phyloP scores from a whole-genome alignment of 2,113 vertebrate genomes.

The Microcebus griseorufus region DNA sequence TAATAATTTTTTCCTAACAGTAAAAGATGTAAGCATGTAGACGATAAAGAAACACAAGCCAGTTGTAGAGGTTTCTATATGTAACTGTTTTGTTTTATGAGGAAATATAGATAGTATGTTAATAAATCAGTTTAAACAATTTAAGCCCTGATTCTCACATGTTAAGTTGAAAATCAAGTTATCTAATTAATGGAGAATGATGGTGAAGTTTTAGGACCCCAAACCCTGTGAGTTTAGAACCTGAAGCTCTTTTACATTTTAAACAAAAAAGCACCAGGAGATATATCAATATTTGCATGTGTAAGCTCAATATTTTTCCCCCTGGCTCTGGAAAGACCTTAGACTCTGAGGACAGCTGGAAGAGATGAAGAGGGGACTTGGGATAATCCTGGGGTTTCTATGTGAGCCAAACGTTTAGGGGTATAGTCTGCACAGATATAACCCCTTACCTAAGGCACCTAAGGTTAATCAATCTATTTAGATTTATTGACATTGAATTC shows the following conservation, averaged over 20 bases:
- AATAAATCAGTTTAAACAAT: slow-evolving; percentile 22
- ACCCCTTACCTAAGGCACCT: neutral
- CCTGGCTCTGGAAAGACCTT: neutral
- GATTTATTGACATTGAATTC: neutral
- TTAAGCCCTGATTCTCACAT: neutral
- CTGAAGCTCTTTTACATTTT: neutral
- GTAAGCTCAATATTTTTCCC: neutral
- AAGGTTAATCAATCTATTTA: neutral
- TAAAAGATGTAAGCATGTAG: neutral
- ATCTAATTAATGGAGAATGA: neutral
- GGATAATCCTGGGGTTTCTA: neutral
- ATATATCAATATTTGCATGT: neutral
- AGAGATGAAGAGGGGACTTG: neutral
- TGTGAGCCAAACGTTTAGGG: neutral
- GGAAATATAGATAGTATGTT: neutral
- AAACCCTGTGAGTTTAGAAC: neutral
- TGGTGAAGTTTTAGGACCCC: slow-evolving; percentile 10
- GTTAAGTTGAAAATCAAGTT: neutral
- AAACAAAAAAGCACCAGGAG: neutral
- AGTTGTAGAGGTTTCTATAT: neutral
- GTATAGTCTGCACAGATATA: neutral
- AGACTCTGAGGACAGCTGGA: neutral
- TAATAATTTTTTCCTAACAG: neutral
- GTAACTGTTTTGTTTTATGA: neutral
- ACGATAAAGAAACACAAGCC: neutral